phyloP scores from a whole-genome alignment of 1,140 invertebrate species.

The Zaprionus ornatus region DNA sequence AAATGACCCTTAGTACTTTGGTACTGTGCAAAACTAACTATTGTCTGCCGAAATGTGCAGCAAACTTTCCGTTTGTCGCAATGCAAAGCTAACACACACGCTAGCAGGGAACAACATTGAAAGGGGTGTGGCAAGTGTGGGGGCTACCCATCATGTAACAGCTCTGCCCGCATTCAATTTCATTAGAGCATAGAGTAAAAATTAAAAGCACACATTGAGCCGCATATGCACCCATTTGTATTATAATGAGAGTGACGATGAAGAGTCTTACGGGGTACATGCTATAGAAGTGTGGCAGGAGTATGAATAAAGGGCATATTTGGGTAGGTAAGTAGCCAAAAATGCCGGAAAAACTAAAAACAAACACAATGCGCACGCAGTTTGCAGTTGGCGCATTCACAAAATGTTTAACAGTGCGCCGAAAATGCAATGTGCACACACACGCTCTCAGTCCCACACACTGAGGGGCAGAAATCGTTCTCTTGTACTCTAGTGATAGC shows the following conservation, averaged over 20 bases:
- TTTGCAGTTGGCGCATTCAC: slow-evolving; percentile 66
- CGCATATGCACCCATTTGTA: slow-evolving; percentile 28
- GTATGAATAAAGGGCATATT: background rate
- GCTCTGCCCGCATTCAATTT: slow-evolving; percentile 72
- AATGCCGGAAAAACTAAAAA: slow-evolving; percentile 47
- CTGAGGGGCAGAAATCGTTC: slow-evolving; percentile 41
- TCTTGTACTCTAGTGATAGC: slow-evolving; percentile 41
- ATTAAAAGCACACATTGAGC: slow-evolving; percentile 32
- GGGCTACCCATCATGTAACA: slow-evolving; percentile 25
- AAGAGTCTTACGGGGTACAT: background rate
- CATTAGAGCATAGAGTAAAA: slow-evolving; percentile 65
- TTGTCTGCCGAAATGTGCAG: slow-evolving; percentile 52
- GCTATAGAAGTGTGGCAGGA: background rate
- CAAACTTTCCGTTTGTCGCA: slow-evolving; percentile 52
- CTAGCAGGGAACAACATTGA: slow-evolving; percentile 7
- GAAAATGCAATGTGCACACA: slow-evolving; percentile 38
- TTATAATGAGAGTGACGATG: slow-evolving; percentile 47
- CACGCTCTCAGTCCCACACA: background rate
- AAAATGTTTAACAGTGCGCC: slow-evolving; percentile 72
- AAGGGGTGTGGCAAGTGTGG: background rate
- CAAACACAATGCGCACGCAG: slow-evolving; percentile 47
- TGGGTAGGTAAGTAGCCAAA: slow-evolving; percentile 45
- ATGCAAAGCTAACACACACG: slow-evolving; percentile 42
- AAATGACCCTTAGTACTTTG: slow-evolving; percentile 35
- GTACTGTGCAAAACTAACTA: slow-evolving; percentile 12